Base-by-base conservation (phyloP, 2,888 invertebrate species). In the Timandra comae region DNA sequence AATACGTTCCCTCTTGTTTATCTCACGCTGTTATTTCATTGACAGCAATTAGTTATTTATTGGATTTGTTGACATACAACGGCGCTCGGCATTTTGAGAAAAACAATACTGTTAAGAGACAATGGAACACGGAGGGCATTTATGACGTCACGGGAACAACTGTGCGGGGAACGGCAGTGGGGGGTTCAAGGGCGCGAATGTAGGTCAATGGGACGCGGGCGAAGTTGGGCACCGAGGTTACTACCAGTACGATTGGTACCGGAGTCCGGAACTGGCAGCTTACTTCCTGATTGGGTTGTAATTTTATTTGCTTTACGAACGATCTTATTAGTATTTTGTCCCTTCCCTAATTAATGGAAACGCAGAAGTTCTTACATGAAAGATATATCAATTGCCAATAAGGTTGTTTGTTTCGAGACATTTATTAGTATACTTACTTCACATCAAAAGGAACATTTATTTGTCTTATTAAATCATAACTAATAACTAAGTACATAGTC, bases 171-270 rank as follows among this genome's bases (percentile, higher is more conserved):
- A 56, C 63, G 53, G 56, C 10, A 46, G 52, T 56, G 56, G 63
- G 60, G 61, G 74, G 81, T 82, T 84, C 84, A 84, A 82, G 84
- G 84, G 71, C 80, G 77, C 45, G 52, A 63, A 84, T 73, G 52
- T 81, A 64, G 82, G 84, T 74, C 73, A 84, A 62, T 80, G 61
- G 84, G 72, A 56, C 82, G 16, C 16, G 71, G 59, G 58, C 61
- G 54, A 54, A 63, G 64, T 62, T 53, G 62, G 62, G 63, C 66
- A 55, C 59, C 52, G 55, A 46, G 51, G 54, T 52, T 54, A 46
- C 57, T 56, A 53, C 56, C 50, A 46, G 47, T 38, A 34, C 30
- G 35, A 51, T 45, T 11, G 10, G 11, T 7, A 6, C 41, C 47
- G 39, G 47, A 24, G 11, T 4, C 41, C 47, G 39, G 47, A 43